Evolutionary conservation across 2,888 invertebrate species (phyloP).

Genomic region (Drosophila diplacantha): DNA sequence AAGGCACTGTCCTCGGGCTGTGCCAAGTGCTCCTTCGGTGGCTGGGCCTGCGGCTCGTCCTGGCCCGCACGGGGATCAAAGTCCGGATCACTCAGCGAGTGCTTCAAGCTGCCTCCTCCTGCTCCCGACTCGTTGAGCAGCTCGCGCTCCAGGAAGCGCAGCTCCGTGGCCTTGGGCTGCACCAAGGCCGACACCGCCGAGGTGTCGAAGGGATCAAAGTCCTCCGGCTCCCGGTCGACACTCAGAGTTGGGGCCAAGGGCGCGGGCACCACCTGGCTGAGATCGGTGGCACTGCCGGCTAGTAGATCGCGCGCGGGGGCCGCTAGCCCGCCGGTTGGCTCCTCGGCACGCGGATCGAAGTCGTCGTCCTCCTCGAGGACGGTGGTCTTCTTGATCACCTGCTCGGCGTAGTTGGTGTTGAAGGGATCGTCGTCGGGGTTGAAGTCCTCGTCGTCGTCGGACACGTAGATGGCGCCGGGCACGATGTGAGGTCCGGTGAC

Average conservation of each 20-base stretch:
- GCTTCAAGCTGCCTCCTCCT: constrained; percentile 72
- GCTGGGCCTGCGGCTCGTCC: constrained; percentile 23
- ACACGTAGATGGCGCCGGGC: constrained; percentile 69
- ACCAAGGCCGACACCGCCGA: constrained; percentile 85
- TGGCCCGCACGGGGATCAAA: constrained; percentile 87
- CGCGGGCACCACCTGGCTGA: constrained; percentile 83
- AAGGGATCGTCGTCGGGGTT: constrained; percentile 84
- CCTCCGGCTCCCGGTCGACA: constrained; percentile 78
- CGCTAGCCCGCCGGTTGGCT: constrained; percentile 67
- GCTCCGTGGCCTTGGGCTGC: constrained; percentile 87
- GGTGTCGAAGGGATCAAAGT: constrained; percentile 92
- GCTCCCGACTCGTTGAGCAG: constrained; percentile 79
- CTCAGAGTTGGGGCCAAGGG: constrained; percentile 82
- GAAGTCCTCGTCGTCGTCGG: constrained; percentile 79
- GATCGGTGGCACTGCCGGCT: constrained; percentile 87
- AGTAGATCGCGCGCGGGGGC: constrained; percentile 81
- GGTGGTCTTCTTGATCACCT: constrained; percentile 81
- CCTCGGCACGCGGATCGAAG: constrained; percentile 83
- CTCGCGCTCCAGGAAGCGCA: constrained; percentile 88
- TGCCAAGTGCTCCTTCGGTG: constrained; percentile 20
- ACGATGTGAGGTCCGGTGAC: constrained; percentile 72
- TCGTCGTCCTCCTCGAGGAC: constrained; percentile 77
- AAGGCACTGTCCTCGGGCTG: constrained; percentile 32
- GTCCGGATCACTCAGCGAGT: constrained; percentile 85
- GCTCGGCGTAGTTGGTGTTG: constrained; percentile 89